Evolutionary conservation across 2,888 invertebrate species (phyloP).

Genomic region (Deladenus siricidicola): DNA sequence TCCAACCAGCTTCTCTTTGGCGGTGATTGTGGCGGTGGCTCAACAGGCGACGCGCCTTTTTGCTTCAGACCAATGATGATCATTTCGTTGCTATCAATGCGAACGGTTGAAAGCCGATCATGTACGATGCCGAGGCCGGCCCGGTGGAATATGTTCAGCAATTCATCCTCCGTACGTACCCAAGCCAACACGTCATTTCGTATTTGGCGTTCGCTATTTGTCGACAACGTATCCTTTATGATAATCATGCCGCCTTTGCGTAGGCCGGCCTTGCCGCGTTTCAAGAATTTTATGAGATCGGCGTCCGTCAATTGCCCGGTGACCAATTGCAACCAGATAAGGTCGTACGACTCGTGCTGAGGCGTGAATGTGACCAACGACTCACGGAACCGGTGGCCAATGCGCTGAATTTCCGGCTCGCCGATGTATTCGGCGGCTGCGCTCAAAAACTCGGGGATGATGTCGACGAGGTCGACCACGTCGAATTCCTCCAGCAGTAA

Average conservation of each 20-base stretch:
- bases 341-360: slow-evolving; percentile 71
- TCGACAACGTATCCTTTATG: slow-evolving; percentile 92
- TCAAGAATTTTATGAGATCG: slow-evolving; percentile 67
- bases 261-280: slow-evolving; percentile 55
- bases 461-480: slow-evolving; percentile 54
- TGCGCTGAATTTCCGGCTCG: slow-evolving; percentile 19
- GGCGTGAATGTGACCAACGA: slow-evolving; percentile 62
- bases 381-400: slow-evolving; percentile 46
- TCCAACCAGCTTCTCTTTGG: too few species aligned
- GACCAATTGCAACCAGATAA: slow-evolving; percentile 97
- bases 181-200: slow-evolving; percentile 89
- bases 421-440: slow-evolving; percentile 39
- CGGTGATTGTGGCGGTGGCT: too few species aligned
- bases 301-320: slow-evolving; percentile 75
- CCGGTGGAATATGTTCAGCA: slow-evolving; percentile 65
- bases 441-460: slow-evolving; percentile 38
- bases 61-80: too few species aligned
- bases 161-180: slow-evolving; percentile 68
- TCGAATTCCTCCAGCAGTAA: slow-evolving; percentile 72
- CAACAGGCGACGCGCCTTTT: too few species aligned
- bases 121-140: too few species aligned
- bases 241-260: slow-evolving; percentile 72
- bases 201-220: too few species aligned
- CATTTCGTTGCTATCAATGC: too few species aligned
- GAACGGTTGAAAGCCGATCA: too few species aligned